These are phyloP conservation scores for Virgularia gustaviana DNA, from an alignment of 92 coral and sea anemone species.

Conservation along the genomic window DNA sequence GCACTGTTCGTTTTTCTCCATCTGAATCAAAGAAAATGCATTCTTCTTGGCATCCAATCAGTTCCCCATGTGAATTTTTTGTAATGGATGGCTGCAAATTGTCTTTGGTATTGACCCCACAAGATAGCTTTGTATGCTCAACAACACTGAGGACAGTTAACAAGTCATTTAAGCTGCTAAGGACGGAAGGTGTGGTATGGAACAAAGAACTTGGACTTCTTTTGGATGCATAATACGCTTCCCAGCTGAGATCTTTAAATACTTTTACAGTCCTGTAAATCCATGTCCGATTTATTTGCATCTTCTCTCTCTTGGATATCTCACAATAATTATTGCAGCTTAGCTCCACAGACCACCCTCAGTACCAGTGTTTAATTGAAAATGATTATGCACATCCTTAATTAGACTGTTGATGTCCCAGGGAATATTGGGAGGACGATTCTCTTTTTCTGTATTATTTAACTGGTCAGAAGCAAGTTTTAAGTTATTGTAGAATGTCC, in stretches of 20 bases:
- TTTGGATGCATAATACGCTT: conserved; percentile 26
- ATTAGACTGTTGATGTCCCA: not conserved
- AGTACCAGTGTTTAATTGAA: not conserved
- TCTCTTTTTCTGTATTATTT: not conserved
- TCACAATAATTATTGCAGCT: conserved; percentile 12
- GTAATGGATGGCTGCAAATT: not conserved
- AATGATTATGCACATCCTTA: not conserved
- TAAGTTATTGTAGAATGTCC: not conserved
- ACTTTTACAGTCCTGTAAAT: conserved; percentile 16
- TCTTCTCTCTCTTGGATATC: conserved; percentile 10
- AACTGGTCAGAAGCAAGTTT: not conserved
- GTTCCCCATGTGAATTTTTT: not conserved
- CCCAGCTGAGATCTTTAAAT: conserved; percentile 17
- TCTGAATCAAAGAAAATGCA: not conserved
- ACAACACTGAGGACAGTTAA: not conserved
- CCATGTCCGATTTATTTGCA: conserved; percentile 3
- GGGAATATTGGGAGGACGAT: not conserved
- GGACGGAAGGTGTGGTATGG: not conserved
- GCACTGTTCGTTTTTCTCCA: not conserved
- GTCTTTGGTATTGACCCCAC: not conserved
- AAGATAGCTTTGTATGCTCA: not conserved
- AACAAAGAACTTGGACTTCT: not conserved
- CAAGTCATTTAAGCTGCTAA: not conserved
- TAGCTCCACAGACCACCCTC: not conserved
- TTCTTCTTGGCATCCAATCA: not conserved